A percentile compares a stretch with the other conserved stretches of the same genome.
Conservation (phyloP, 1,140 invertebrate species). For the Drosophila nigromelanica region DNA sequence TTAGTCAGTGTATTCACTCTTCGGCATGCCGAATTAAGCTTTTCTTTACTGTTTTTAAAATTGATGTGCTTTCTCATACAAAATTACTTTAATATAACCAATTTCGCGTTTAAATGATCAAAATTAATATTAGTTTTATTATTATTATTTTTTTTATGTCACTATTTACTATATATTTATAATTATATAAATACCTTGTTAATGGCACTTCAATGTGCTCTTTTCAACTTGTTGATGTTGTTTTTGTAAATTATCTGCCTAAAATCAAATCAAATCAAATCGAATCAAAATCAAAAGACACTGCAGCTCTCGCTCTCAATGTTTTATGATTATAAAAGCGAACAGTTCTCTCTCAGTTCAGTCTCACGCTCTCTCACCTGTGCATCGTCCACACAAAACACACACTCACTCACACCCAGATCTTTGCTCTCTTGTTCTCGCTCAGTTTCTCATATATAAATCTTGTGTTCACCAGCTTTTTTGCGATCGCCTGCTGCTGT, state of each 20-base stretch:
- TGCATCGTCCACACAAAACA: conserved; percentile 1
- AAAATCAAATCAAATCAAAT: conserved; percentile 58
- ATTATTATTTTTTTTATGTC: conserved; percentile 38
- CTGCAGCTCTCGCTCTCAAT: conserved; percentile 27
- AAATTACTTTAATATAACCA: not conserved
- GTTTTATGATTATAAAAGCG: conserved; percentile 1
- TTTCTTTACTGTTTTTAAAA: not conserved
- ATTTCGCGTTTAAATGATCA: conserved; percentile 21
- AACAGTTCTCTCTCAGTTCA: conserved; percentile 3
- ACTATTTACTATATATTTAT: conserved; percentile 26
- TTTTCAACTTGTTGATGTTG: conserved; percentile 72
- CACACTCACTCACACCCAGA: conserved; percentile 10
- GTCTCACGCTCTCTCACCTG: not conserved
- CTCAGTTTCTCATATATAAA: not conserved
- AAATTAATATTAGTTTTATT: conserved; percentile 39
- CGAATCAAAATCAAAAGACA: conserved; percentile 30
- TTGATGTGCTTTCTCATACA: conserved; percentile 10
- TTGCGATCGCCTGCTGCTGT: conserved; percentile 18
- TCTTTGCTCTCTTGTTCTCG: too few relatives aligned
- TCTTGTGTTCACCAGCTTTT: conserved; percentile 12
- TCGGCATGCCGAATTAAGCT: conserved; percentile 8
- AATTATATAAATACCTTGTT: conserved; percentile 25
- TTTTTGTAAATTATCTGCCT: conserved; percentile 83
- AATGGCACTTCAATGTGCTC: conserved; percentile 42
- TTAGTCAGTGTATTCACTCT: not conserved